Conservation (phyloP, 2,888 invertebrate species). For the Pristionchus exspectatus region DNA sequence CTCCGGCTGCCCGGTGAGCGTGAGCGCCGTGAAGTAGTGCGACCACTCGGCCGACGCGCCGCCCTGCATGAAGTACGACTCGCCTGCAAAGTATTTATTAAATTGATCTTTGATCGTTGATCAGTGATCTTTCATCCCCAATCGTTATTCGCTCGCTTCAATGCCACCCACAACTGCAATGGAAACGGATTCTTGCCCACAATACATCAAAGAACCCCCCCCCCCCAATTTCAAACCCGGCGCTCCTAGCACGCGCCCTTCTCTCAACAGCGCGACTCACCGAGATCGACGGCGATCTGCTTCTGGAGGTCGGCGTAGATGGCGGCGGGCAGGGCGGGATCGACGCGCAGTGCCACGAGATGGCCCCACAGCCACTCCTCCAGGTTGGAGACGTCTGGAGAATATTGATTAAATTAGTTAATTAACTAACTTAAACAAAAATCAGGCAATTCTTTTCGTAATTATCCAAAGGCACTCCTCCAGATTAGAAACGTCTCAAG, state of each 20-base stretch:
- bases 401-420: neutral
- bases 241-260: neutral
- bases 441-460: too few relatives aligned
- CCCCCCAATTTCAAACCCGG: neutral
- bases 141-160: neutral
- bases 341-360: slow-evolving; percentile 69
- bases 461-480: too few relatives aligned
- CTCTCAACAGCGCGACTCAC: slow-evolving; percentile 55
- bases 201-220: too few relatives aligned
- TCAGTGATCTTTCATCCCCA: too few relatives aligned
- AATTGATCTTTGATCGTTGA: neutral
- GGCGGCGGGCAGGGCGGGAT: slow-evolving; percentile 66
- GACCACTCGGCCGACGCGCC: slow-evolving; percentile 68
- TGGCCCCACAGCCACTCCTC: slow-evolving; percentile 78
- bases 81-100: slow-evolving; percentile 66
- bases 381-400: slow-evolving; percentile 58
- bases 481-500: too few relatives aligned
- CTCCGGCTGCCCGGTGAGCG: slow-evolving; percentile 76
- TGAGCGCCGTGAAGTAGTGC: slow-evolving; percentile 74
- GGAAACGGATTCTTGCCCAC: too few relatives aligned
- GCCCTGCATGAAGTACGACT: slow-evolving; percentile 74
- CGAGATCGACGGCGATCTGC: slow-evolving; percentile 73
- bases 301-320: slow-evolving; percentile 74
- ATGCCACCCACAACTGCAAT: too few relatives aligned
- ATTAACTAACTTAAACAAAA: neutral